Evolutionary conservation across 2,797 vertebrate genomes (phyloP).

Genomic region (Channallabes apus): DNA sequence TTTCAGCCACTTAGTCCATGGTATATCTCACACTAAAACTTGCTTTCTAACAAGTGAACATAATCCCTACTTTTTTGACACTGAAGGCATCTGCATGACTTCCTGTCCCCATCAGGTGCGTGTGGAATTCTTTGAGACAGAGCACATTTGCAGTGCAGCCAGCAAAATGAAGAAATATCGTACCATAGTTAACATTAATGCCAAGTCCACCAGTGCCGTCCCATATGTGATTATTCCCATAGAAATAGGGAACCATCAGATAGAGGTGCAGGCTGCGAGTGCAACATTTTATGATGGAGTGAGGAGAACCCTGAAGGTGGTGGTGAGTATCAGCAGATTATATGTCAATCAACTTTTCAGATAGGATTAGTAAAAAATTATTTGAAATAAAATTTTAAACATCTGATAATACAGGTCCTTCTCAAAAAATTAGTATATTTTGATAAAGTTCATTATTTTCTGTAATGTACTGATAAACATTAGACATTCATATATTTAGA

Average conservation of each 20-base stretch:
- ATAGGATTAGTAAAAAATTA: neutral
- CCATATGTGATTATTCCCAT: constrained; percentile 75
- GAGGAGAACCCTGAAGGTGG: constrained; percentile 74
- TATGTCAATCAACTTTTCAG: neutral
- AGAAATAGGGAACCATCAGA: constrained; percentile 60
- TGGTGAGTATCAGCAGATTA: constrained; percentile 68
- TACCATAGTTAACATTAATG: constrained; percentile 46
- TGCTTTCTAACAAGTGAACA: too few species aligned
- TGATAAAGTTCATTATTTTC: too few species aligned
- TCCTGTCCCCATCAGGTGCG: constrained; percentile 61
- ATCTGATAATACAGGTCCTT: too few species aligned
- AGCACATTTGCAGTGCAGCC: constrained; percentile 74
- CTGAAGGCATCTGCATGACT: neutral
- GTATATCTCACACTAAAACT: too few species aligned
- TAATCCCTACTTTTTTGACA: neutral
- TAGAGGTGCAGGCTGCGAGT: constrained; percentile 75
- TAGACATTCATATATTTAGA: too few species aligned
- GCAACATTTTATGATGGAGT: constrained; percentile 64
- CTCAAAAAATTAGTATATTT: too few species aligned
- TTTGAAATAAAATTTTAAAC: too few species aligned
- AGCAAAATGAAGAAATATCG: constrained; percentile 66
- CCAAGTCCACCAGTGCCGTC: constrained; percentile 60
- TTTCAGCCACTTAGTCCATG: too few species aligned
- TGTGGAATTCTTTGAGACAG: constrained; percentile 71
- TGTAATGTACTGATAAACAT: too few species aligned